These are phyloP conservation scores for Epistrophella euchroma DNA, from an alignment of 2,888 invertebrate genomes.

Conservation along the genomic window DNA sequence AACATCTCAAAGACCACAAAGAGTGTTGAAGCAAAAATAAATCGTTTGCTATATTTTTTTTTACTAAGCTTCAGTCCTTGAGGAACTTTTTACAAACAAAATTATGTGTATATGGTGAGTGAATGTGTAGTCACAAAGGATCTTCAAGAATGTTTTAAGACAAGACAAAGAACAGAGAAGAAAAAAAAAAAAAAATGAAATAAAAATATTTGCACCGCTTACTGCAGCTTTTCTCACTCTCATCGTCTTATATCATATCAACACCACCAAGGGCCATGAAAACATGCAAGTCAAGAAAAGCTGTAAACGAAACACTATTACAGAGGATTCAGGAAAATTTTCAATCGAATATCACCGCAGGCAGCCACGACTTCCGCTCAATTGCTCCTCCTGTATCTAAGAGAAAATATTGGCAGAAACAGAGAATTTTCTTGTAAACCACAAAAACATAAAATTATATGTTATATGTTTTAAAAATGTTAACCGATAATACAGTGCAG, in stretches of 20 bases:
- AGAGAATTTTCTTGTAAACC: conserved; percentile 26
- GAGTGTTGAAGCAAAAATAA: conserved; percentile 38
- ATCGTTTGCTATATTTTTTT: conserved; percentile 30
- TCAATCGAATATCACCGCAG: conserved; percentile 31
- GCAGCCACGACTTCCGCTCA: conserved; percentile 7
- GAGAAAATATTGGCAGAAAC: background rate
- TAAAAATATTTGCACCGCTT: conserved; percentile 29
- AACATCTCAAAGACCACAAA: conserved; percentile 31
- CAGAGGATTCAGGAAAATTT: conserved; percentile 8
- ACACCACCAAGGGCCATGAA: background rate
- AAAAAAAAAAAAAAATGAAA: conserved; percentile 31
- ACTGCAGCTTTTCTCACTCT: conserved; percentile 21
- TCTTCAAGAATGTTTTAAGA: conserved; percentile 5
- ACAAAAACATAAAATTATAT: conserved; percentile 23
- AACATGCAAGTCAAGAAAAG: conserved; percentile 5
- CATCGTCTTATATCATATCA: conserved; percentile 16
- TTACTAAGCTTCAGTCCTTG: background rate
- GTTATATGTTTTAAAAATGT: background rate
- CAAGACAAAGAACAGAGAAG: background rate
- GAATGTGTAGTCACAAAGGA: background rate
- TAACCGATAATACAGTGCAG: background rate
- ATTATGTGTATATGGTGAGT: background rate
- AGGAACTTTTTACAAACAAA: background rate
- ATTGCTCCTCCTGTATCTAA: conserved; percentile 1
- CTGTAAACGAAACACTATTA: conserved; percentile 17